Base-by-base conservation (phyloP, 2,113 vertebrate genomes). In the Pica pica region DNA sequence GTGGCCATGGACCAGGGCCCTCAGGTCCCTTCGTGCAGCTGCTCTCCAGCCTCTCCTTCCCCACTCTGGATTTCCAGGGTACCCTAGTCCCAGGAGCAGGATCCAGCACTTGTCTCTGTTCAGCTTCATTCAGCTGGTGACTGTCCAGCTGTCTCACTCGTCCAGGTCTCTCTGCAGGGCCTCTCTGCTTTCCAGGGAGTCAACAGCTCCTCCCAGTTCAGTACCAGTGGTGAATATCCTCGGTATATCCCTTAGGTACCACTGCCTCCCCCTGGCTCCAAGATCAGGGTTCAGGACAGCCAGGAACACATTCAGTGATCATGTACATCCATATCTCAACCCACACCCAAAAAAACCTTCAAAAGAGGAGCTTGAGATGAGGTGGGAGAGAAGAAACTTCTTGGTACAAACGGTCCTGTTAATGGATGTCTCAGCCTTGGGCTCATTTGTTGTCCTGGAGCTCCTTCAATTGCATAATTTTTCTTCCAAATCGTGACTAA, bases 401-500 rank as follows among this genome's bases (percentile, higher is more conserved):
- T 55, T n/a, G 31, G 44, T 67, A 50, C 16, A 87, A 80, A 80
- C 1, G 6, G 23, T 33, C 35, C 1, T 0, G 14, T 59, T 71
- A 94, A 97, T 46, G 20, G 35, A 93, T 94, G 44, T 73, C 55
- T 88, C 20, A 9, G 50, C 46, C 33, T 17, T 20, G 59, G 63
- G 47, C 35, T 88, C 73, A 37, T 94, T 95, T 92, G 42, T 46
- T 53, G 46, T 57, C 35, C 70, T 89, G 37, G 28, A 94, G 31
- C 61, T 86, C 30, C 31, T 61, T 93, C 87, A 90, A 91, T 84
- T 89, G 77, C 65, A 89, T 50, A 6, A 95, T 97, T 98, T 97
- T 95, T 97, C 95, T 98, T 96, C 39, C 52, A 93, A 94, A 93
- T 94, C 1, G 2, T 90, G 86, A 91, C 60, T 92, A 55, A 95